phyloP scores from a whole-genome alignment of 2,113 vertebrate genomes.

The Zosterops japonicus region DNA sequence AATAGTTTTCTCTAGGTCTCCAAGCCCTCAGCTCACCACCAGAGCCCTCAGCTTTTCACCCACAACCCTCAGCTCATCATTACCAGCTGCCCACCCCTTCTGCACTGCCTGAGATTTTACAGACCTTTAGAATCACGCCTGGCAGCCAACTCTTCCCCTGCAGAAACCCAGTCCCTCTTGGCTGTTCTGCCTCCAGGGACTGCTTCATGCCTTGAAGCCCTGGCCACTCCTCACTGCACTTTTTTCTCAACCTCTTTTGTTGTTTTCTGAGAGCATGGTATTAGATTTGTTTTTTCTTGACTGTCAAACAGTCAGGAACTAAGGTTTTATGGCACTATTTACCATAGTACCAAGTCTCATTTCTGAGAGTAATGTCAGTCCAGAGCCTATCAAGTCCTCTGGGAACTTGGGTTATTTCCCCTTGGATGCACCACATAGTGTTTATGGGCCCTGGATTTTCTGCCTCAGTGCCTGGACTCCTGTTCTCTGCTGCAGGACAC shows the following conservation, averaged over 20 bases:
- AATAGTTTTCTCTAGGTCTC: background rate
- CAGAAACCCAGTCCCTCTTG: background rate
- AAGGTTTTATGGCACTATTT: background rate
- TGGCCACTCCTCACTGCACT: background rate
- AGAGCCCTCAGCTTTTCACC: background rate
- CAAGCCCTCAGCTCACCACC: background rate
- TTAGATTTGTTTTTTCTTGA: background rate
- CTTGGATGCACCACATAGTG: background rate
- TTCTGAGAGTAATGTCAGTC: background rate
- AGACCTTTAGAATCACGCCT: background rate
- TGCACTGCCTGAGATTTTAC: background rate
- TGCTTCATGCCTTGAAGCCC: background rate
- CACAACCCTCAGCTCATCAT: background rate
- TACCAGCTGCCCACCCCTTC: background rate
- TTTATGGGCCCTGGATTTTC: background rate
- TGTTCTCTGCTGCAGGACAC: background rate
- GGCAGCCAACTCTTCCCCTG: background rate
- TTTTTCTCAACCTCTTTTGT: background rate
- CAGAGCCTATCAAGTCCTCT: background rate
- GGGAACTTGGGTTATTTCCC: background rate
- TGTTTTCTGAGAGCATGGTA: background rate
- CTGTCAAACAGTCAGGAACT: background rate
- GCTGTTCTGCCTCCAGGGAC: background rate
- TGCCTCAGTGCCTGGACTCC: background rate
- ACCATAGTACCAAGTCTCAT: background rate